Conservation (phyloP, 2,113 vertebrate genomes). For the Propithecus coquereli region DNA sequence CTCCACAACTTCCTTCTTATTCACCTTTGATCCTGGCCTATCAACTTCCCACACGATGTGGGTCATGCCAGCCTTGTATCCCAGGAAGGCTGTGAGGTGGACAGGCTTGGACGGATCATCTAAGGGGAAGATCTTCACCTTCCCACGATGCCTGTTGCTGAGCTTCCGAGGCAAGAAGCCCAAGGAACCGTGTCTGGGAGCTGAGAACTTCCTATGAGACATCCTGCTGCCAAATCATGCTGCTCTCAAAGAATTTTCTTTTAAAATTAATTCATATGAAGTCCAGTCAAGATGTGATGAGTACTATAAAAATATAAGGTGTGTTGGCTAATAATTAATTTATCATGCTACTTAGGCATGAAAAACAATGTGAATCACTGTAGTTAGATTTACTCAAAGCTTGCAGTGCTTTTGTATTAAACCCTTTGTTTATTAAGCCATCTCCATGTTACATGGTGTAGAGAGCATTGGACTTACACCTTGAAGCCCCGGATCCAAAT, state of each 20-base stretch:
- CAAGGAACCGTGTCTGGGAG: too few species aligned
- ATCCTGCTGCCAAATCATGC: too few species aligned
- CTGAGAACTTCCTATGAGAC: too few species aligned
- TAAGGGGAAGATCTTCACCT: too few species aligned
- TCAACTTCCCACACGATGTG: too few species aligned
- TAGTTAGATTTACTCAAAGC: background rate
- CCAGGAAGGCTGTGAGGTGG: too few species aligned
- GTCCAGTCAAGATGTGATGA: background rate
- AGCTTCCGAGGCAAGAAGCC: too few species aligned
- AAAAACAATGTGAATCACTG: background rate
- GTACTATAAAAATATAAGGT: background rate
- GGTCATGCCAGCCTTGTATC: too few species aligned
- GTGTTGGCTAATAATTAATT: background rate
- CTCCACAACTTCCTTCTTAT: too few species aligned
- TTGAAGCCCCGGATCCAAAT: background rate
- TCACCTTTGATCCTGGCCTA: too few species aligned
- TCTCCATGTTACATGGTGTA: background rate
- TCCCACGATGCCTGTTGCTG: too few species aligned
- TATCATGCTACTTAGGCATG: background rate
- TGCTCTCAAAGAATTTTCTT: constrained; percentile 10
- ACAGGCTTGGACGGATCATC: too few species aligned
- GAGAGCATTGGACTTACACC: background rate
- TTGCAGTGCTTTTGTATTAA: background rate
- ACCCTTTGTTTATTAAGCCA: background rate
- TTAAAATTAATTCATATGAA: constrained; percentile 1